phyloP scores from a whole-genome alignment of 2,113 vertebrate genomes.

The Caretta caretta region DNA sequence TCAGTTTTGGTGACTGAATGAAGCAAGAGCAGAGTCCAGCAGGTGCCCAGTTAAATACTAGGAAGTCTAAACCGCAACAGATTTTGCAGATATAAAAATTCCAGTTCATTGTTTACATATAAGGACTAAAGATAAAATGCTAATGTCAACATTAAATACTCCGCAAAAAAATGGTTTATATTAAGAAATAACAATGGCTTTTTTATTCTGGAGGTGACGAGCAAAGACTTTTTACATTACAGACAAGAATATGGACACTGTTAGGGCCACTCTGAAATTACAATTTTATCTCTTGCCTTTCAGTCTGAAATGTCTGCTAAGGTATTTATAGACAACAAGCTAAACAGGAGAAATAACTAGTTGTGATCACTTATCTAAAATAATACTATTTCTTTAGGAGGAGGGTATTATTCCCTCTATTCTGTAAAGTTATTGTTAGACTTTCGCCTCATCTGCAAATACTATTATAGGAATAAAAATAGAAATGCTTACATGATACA shows the following conservation, averaged over 20 bases:
- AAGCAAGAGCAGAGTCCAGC: constrained; percentile 84
- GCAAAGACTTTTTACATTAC: constrained; percentile 3
- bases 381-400: constrained; percentile 46
- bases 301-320: constrained; percentile 63
- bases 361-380: constrained; percentile 57
- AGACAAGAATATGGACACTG: constrained; percentile 27
- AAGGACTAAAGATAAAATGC: constrained; percentile 33
- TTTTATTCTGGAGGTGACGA: constrained; percentile 38
- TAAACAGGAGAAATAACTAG: constrained; percentile 44
- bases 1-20: constrained; percentile 75
- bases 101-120: not conserved
- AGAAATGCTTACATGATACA: constrained; percentile 1
- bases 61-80: constrained; percentile 64
- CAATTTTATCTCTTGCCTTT: constrained; percentile 66
- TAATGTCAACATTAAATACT: constrained; percentile 48
- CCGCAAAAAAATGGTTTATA: constrained; percentile 26
- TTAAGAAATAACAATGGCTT: constrained; percentile 45
- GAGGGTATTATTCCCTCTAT: constrained; percentile 49
- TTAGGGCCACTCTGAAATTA: constrained; percentile 64
- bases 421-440: constrained; percentile 62
- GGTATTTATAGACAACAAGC: constrained; percentile 66
- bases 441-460: not conserved
- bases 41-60: constrained; percentile 86
- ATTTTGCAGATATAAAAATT: constrained; percentile 41
- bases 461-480: constrained; percentile 52